Evolutionary conservation across 2,113 vertebrate genomes (phyloP), one percentile per base, ranked within the genome.

Genomic region (Crotophaga sulcirostris): DNA sequence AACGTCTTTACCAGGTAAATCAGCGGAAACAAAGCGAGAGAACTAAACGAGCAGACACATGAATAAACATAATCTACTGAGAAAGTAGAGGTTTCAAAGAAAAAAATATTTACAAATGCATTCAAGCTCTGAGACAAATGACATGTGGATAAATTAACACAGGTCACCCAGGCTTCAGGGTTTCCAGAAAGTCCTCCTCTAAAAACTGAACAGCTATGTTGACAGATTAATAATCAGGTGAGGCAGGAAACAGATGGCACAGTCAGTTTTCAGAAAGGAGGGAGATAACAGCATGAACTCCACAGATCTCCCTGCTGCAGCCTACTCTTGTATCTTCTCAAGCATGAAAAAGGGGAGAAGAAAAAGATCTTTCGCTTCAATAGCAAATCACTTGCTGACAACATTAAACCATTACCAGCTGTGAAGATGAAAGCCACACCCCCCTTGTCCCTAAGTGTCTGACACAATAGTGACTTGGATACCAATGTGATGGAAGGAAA

Each of bases 91-190:
- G 33, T 44, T 89, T 72, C 49, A 91, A 54, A 47, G 45, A 44
- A 36, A 85, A 69, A 85, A 13, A 51, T 6, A 51, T 12, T 68
- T 31, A 87, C 23, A 15, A 33, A 13, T 3, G 14, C 9, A 6
- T 16, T 34, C 7, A 56, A 54, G 24, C 51, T 55, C 24, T 0
- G 0, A 72, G 31, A 26, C 0, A 72, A 36, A 23, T 14, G 17
- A 51, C 7, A 12, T 21, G 7, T 21, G 17, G 29, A 45, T 60
- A 70, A 82, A 82, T 45, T 55, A 85, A 74, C 16, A 42, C 0
- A 82, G 34, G 44, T 33, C 59, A 56, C 11, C 5, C 2, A 34
- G 33, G 63, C 49, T 68, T 47, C 64, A 78, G 70, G 16, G 11
- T 11, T 85, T 85, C 74, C 67, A 92, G 81, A 55, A 86, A 16